Base-by-base conservation (phyloP, 2,113 vertebrate species). In the Caloenas nicobarica region DNA sequence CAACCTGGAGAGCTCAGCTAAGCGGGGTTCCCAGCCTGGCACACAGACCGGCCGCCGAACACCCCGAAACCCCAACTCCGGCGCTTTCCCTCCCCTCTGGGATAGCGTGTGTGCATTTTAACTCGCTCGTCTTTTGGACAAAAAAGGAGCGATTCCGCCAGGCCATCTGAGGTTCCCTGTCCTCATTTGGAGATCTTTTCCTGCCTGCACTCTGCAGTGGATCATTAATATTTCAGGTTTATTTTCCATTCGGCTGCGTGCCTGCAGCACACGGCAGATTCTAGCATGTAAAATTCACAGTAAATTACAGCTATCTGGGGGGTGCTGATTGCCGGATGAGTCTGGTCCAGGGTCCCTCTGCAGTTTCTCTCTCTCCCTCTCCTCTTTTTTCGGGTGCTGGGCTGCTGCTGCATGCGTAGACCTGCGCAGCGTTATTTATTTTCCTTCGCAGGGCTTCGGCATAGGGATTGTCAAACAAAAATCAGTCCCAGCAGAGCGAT, bases 201-300 rank as follows among this genome's bases (percentile, higher is more conserved):
- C 85, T 84, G 89, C 86, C 56, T 9, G 40, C 3, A 7, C 91
- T 93, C 88, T 56, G 95, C 86, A 46, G 58, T 9, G 62, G 34
- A 0, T 81, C 66, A 95, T 97, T 68, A 97, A 97, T 97, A 95
- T 97, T 97, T 96, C 86, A 97, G 91, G 66, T 42, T 60, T 26
- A 28, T 93, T 82, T 95, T 80, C 91, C 94, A 73, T 54, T 48
- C 29, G 2, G 71, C 73, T 91, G 4, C 7, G 11, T 50, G 76
- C 92, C 77, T 50, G 85, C 91, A 84, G 64, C 72, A 29, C 66
- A 74, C 94, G 78, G 92, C 87, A 89, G 73, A 91, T 80, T 42
- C 51, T 44, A 28, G 85, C 93, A 95, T 85, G 93, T 92, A 92
- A 74, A 88, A 95, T 94, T 93, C 96, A 81, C 71, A 6, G 81